Conservation (phyloP, 2,797 vertebrate species). For the Aeoliscus strigatus region DNA sequence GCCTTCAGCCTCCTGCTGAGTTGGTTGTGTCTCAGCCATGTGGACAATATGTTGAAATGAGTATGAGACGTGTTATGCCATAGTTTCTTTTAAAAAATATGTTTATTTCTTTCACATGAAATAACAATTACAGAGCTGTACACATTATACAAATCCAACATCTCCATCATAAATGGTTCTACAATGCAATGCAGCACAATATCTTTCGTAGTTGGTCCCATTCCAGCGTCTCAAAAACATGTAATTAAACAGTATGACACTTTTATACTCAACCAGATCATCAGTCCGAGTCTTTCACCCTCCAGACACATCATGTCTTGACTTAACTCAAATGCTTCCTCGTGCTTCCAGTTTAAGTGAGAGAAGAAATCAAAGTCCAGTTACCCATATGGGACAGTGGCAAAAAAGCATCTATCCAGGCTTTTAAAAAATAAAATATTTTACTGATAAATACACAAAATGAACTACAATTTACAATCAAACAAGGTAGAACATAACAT, state of each 20-base stretch:
- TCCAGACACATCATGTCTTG: conserved; percentile 16
- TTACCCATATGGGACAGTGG: conserved; percentile 56
- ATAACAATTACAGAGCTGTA: conserved; percentile 72
- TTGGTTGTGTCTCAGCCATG: conserved; percentile 2
- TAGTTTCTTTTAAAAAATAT: conserved; percentile 72
- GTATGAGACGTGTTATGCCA: not conserved
- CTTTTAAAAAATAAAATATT: conserved; percentile 69
- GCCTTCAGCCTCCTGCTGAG: not conserved
- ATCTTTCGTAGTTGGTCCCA: conserved; percentile 36
- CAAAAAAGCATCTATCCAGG: conserved; percentile 58
- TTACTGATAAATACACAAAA: conserved; percentile 77
- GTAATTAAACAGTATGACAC: conserved; percentile 13
- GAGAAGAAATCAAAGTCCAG: conserved; percentile 45
- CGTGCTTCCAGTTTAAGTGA: conserved; percentile 50
- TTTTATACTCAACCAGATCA: conserved; percentile 14
- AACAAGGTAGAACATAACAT: conserved; percentile 61
- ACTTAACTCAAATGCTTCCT: conserved; percentile 41
- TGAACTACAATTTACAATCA: conserved; percentile 79
- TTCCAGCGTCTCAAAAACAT: conserved; percentile 42
- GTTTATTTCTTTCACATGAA: conserved; percentile 73
- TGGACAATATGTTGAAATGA: not conserved
- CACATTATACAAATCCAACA: conserved; percentile 76
- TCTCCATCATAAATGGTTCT: conserved; percentile 46
- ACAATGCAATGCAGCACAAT: conserved; percentile 46
- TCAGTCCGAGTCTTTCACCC: conserved; percentile 16